Evolutionary conservation across 2,113 vertebrate genomes (phyloP), one percentile per base, ranked within the genome.

Genomic region (Pterocles orientalis): DNA sequence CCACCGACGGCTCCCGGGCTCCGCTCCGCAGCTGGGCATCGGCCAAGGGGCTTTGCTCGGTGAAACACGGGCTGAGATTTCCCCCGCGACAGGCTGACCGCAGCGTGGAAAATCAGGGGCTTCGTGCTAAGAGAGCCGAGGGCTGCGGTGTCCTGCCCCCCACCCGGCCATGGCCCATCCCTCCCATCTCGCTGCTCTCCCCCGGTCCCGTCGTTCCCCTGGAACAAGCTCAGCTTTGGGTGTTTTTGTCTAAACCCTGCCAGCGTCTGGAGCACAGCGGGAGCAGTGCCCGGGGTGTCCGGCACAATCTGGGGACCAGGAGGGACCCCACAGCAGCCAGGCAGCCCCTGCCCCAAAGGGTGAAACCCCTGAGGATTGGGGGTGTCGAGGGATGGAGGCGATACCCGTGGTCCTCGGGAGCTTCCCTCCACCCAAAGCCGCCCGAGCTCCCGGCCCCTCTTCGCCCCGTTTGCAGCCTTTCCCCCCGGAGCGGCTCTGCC

Each of bases 221-320:
- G 72, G 54, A 36, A 14, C 7, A 6, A 58, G 15, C 29, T 88
- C n/a, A 0, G 10, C 16, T 41, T 39, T 43, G 1, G 2, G 39
- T 8, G 15, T 41, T 86, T 61, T 41, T 14, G 29, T 31, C 57
- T 25, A 39, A 86, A 18, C 34, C 4, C 53, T 60, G 43, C 23
- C 48, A 39, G 81, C 0, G 0, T 18, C 58, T 4, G 3, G 34
- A 75, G 41, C 4, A 0, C 0, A 1, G 62, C 4, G 1, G 14
- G 0, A 64, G 56, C 21, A 33, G 51, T n/a, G 28, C 9, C 60
- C 45, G 6, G 57, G 19, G 45, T 9, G 20, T 16, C 84, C 7
- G 2, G 43, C 15, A 28, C 50, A 10, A 7, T 3, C 3, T 0
- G 12, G 72, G 88, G n/a, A n/a, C 7, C 41, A 14, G 41, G 12